Evolutionary conservation across 2,888 invertebrate species (phyloP).

Genomic region (Stenotaenia linearis): DNA sequence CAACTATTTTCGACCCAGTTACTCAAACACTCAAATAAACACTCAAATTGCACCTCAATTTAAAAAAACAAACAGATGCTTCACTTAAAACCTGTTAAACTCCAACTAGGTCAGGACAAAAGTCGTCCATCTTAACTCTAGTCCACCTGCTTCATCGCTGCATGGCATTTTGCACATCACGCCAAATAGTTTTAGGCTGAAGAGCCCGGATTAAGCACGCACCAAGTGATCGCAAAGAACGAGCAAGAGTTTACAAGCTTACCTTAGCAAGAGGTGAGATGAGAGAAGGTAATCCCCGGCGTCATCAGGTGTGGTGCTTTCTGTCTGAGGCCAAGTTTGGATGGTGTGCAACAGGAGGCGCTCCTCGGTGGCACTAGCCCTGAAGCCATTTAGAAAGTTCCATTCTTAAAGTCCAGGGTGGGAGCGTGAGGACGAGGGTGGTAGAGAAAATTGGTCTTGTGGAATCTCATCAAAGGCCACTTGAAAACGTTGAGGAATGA

Average conservation of each 20-base stretch:
- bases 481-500: not conserved
- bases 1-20: too few relatives aligned
- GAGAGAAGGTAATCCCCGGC: not conserved
- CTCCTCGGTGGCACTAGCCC: not conserved
- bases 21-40: too few relatives aligned
- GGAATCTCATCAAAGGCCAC: not conserved
- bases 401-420: not conserved
- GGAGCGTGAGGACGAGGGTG: not conserved
- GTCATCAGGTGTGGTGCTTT: conserved; percentile 20
- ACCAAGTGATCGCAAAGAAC: conserved; percentile 14
- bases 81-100: not conserved
- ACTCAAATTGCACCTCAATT: not conserved
- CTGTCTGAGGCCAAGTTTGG: conserved; percentile 3
- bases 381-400: not conserved
- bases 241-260: conserved; percentile 19
- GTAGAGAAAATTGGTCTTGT: not conserved
- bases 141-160: not conserved
- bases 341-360: conserved; percentile 23
- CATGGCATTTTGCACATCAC: not conserved
- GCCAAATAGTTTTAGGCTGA: not conserved
- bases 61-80: not conserved
- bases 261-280: conserved; percentile 6
- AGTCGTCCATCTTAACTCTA: not conserved
- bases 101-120: not conserved
- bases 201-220: not conserved